These are phyloP conservation scores for Branchinecta lynchi DNA, from an alignment of 1,140 invertebrate genomes.

Conservation along the genomic window DNA sequence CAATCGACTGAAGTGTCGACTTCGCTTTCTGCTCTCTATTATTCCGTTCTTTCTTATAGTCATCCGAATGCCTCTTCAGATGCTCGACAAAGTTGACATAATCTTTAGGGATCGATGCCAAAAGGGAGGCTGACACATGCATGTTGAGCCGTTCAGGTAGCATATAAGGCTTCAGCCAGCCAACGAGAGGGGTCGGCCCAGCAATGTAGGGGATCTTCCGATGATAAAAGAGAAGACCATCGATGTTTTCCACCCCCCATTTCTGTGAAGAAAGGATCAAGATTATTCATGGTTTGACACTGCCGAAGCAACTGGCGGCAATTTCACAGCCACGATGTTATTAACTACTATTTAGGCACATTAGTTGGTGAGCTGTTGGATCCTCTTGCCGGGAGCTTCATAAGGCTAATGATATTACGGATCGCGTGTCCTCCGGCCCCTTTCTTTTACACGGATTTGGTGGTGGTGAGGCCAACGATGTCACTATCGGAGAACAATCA, in stretches of 20 bases:
- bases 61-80: slow-evolving; percentile 15
- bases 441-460: too few species aligned
- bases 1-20: background rate
- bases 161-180: slow-evolving; percentile 78
- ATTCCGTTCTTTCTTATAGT: slow-evolving; percentile 15
- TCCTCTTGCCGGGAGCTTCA: too few species aligned
- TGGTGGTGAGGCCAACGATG: too few species aligned
- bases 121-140: slow-evolving; percentile 31
- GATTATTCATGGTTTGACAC: background rate
- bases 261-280: background rate
- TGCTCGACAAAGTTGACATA: slow-evolving; percentile 32
- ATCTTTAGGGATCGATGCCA: slow-evolving; percentile 30
- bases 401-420: too few species aligned
- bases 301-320: too few species aligned
- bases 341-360: too few species aligned
- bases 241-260: slow-evolving; percentile 31
- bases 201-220: slow-evolving; percentile 54
- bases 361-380: too few species aligned
- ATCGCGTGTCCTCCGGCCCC: too few species aligned
- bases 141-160: slow-evolving; percentile 55
- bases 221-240: slow-evolving; percentile 70
- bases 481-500: too few species aligned
- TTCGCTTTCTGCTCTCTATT: background rate
- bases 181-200: slow-evolving; percentile 63
- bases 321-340: too few species aligned